Percentiles rank a stretch among this genome's conserved stretches.
phyloP scores from a whole-genome alignment of 2,888 invertebrate genomes.

The Octodonta nipae region DNA sequence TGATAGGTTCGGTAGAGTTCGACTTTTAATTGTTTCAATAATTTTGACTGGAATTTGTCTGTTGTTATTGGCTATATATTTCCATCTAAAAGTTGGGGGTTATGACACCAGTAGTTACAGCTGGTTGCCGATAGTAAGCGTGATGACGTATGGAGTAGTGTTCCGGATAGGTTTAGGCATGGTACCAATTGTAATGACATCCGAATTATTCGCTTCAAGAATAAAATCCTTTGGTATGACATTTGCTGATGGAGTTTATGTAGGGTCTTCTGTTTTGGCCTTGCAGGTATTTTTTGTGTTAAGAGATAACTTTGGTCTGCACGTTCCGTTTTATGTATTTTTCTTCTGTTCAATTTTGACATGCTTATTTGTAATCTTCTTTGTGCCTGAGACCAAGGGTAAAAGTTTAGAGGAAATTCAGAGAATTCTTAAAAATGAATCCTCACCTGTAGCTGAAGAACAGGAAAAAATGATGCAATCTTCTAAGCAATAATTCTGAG shows the following conservation, averaged over 20 bases:
- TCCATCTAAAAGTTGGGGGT: slow-evolving; percentile 23
- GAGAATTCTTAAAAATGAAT: slow-evolving; percentile 25
- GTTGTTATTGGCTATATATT: slow-evolving; percentile 27
- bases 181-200: slow-evolving; percentile 31
- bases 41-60: slow-evolving; percentile 26
- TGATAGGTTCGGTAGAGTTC: slow-evolving; percentile 29
- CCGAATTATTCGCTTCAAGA: slow-evolving; percentile 31
- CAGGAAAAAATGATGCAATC: too few species aligned
- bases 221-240: slow-evolving; percentile 34
- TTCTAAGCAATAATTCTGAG: too few species aligned
- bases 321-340: slow-evolving; percentile 30
- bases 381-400: slow-evolving; percentile 30
- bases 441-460: too few species aligned
- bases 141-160: slow-evolving; percentile 26
- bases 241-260: slow-evolving; percentile 28
- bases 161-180: slow-evolving; percentile 31
- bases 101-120: slow-evolving; percentile 19
- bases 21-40: slow-evolving; percentile 25
- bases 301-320: slow-evolving; percentile 23
- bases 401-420: slow-evolving; percentile 32
- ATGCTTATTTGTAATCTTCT: slow-evolving; percentile 24
- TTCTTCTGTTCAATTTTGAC: slow-evolving; percentile 24
- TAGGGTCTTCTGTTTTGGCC: slow-evolving; percentile 25
- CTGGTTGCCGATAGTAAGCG: slow-evolving; percentile 25
- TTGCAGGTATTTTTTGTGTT: slow-evolving; percentile 27